Evolutionary conservation across 2,888 invertebrate genomes (phyloP), one percentile per base, ranked within the genome.

Genomic region (Baccha elongata): DNA sequence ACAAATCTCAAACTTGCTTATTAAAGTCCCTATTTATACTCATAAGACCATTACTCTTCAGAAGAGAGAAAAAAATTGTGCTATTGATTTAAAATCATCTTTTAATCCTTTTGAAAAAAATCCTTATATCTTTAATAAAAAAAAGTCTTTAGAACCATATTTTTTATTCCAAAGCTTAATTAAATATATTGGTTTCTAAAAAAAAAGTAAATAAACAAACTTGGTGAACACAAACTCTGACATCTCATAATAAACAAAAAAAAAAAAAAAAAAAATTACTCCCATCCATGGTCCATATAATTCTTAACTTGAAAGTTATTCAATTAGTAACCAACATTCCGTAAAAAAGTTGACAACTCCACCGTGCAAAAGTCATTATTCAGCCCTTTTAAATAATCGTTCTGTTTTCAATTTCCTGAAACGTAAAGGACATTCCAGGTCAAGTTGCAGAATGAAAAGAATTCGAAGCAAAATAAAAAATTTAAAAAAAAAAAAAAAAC

Each of bases 321-420:
- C 60, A 60, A 60, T 60, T 60, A 44, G 60, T 17, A 60, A 29
- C 44, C 60, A 60, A 26, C 17, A 60, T 60, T 60, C 73, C 19
- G 35, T 58, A 26, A 53, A 23, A 52, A 32, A 69, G 69, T 64
- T 76, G 46, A 69, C 35, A 68, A 53, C 37, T 62, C 15, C 35
- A 42, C 62, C 32, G 46, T 71, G 29, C 44, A 50, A 67, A 74
- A 46, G 44, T 55, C 48, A 48, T 55, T 64, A 64, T 46, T 64
- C 64, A 40, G 48, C 37, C 35, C 35, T 26, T 13, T 48, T 23
- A 58, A 46, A 50, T 37, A 64, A 65, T 65, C 58, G 50, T 64
- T 69, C 40, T 68, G 64, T 69, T 75, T 65, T 65, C 71, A 65
- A 78, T 71, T 69, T 74, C 64, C 71, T 48, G 42, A 50, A 65